These are phyloP conservation scores for Tympanoctomys barrerae DNA, from an alignment of 2,797 vertebrate species.

Conservation along the genomic window DNA sequence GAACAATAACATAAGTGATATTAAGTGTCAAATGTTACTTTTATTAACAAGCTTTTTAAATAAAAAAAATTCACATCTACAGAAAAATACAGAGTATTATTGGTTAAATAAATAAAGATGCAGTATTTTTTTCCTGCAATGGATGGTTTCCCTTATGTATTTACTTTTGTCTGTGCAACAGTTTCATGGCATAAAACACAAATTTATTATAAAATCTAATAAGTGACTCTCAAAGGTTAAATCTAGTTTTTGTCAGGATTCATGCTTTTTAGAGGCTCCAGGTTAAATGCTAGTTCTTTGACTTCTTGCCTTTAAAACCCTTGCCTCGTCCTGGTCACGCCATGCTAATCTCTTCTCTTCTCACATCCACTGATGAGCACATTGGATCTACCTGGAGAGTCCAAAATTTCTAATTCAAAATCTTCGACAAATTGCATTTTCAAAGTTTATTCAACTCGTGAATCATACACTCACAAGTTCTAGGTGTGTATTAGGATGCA, in stretches of 20 bases:
- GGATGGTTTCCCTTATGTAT: fast-evolving
- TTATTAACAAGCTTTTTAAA: neutral
- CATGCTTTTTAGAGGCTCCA: neutral
- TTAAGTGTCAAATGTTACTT: neutral
- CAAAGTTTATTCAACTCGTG: neutral
- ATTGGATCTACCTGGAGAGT: neutral
- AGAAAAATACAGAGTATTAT: neutral
- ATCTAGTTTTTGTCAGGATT: neutral
- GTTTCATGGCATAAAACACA: neutral
- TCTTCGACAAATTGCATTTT: neutral
- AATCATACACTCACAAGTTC: neutral
- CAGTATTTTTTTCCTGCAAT: neutral
- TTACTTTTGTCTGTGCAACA: neutral
- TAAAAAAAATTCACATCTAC: neutral
- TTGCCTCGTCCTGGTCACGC: neutral
- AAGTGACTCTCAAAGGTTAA: neutral
- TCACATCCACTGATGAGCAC: neutral
- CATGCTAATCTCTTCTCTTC: neutral
- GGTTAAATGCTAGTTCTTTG: neutral
- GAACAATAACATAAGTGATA: neutral
- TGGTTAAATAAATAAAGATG: neutral
- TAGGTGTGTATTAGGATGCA: neutral
- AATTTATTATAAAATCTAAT: neutral
- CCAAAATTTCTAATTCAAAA: neutral
- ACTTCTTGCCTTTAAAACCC: neutral